Percentiles rank a stretch among this genome's conserved stretches.
Conservation (phyloP, 2,797 vertebrate species). For the Scyliorhinus canicula region DNA sequence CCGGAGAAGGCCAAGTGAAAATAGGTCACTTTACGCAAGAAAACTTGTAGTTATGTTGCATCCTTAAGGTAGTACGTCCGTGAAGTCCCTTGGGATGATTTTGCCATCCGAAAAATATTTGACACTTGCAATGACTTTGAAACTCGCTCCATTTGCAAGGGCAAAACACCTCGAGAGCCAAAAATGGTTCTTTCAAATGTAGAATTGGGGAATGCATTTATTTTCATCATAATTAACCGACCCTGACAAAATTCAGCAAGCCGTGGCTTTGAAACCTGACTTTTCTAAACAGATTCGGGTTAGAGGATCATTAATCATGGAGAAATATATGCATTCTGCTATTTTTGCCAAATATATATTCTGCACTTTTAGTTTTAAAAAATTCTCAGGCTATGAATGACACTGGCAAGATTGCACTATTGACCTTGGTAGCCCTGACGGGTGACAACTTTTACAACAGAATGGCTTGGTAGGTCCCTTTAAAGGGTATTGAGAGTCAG, state of each 20-base stretch:
- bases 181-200: not conserved
- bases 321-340: not conserved
- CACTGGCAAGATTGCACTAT: not conserved
- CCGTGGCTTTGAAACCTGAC: not conserved
- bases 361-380: not conserved
- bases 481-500: not conserved
- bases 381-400: not conserved
- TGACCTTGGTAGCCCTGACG: not conserved
- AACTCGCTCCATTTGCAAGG: not conserved
- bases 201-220: not conserved
- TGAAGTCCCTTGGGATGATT: not conserved
- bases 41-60: not conserved
- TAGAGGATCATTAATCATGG: not conserved
- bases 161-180: not conserved
- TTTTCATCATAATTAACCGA: not conserved
- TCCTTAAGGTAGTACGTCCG: not conserved
- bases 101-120: not conserved
- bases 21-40: not conserved
- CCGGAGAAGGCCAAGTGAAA: not conserved
- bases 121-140: not conserved
- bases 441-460: not conserved
- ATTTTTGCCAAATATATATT: not conserved
- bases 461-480: not conserved
- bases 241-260: not conserved
- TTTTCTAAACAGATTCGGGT: not conserved